A percentile compares a stretch with the other conserved stretches of the same genome.
phyloP scores from a whole-genome alignment of 1,140 invertebrate species.

The Papilio polyxenes region DNA sequence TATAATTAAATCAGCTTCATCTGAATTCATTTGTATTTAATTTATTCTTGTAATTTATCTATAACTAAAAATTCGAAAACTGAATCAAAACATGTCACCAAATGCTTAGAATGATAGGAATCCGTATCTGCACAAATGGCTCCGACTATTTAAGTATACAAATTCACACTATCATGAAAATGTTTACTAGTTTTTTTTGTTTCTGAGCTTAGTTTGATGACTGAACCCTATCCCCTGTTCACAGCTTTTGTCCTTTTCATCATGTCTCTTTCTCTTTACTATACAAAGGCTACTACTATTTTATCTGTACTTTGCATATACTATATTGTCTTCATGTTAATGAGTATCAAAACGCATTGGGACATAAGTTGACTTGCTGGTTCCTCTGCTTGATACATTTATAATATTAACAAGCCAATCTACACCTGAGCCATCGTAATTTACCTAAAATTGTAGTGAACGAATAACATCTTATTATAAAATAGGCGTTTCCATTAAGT shows the following conservation, averaged over 20 bases:
- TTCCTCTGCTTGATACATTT: neutral
- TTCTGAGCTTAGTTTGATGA: neutral
- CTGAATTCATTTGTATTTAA: no score
- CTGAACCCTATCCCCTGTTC: neutral
- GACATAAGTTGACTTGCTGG: neutral
- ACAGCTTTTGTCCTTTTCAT: neutral
- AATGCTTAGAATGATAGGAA: no score
- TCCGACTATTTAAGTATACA: no score
- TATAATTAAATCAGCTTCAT: no score
- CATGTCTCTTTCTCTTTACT: neutral
- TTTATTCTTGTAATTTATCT: no score
- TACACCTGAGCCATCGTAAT: neutral
- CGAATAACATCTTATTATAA: constrained; percentile 19
- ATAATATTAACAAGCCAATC: neutral
- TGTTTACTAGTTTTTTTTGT: neutral
- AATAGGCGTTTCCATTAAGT: constrained; percentile 32
- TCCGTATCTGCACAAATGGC: no score
- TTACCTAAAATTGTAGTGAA: constrained; percentile 8
- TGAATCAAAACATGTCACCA: no score
- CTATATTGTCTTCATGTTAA: neutral
- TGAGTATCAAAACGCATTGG: neutral
- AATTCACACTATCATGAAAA: no score
- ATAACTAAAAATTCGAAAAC: no score
- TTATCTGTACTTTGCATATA: no score
- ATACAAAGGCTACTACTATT: neutral